Conservation (phyloP, 2,888 invertebrate species). For the Polyploca ridens region DNA sequence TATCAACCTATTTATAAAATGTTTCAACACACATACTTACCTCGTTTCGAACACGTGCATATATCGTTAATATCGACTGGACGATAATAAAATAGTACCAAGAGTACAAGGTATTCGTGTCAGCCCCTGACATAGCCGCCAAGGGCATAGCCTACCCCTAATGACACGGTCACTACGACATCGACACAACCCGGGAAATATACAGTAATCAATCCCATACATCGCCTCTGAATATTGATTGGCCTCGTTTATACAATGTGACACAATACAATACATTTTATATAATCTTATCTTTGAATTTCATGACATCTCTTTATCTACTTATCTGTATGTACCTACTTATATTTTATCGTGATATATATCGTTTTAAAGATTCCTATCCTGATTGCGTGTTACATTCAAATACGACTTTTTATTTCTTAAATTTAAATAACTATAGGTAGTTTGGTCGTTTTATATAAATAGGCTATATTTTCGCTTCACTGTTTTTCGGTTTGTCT, state of each 20-base stretch:
- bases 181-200: conserved; percentile 15
- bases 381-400: neutral
- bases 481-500: neutral
- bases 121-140: conserved; percentile 42
- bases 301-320: conserved; percentile 15
- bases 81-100: neutral
- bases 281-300: conserved; percentile 12
- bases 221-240: conserved; percentile 53
- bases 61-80: conserved; percentile 12
- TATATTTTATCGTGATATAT: conserved; percentile 17
- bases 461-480: too few relatives aligned
- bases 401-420: neutral
- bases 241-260: conserved; percentile 47
- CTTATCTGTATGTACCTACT: conserved; percentile 6
- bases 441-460: neutral
- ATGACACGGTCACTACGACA: conserved; percentile 39
- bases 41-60: neutral
- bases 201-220: conserved; percentile 28
- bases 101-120: conserved; percentile 35
- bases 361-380: conserved; percentile 8
- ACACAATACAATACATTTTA: neutral
- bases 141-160: conserved; percentile 43
- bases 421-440: neutral
- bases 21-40: conserved; percentile 3
- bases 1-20: neutral